Evolutionary conservation across 2,797 vertebrate genomes (phyloP).

Genomic region (Fratercula arctica): DNA sequence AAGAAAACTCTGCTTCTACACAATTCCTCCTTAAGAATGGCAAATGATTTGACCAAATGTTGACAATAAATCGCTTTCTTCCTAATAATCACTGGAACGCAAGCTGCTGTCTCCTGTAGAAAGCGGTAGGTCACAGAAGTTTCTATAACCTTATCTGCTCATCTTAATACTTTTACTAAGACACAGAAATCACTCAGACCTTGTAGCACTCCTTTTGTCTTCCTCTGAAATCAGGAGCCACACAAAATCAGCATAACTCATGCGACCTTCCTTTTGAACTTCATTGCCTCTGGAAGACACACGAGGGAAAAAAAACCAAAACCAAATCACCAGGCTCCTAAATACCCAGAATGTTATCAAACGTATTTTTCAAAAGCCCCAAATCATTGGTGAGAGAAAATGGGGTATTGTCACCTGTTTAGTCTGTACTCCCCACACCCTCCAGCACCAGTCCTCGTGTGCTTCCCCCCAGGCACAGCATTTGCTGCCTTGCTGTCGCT

Average conservation of each 20-base stretch:
- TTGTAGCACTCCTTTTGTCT: slow-evolving; percentile 96
- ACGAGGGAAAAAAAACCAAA: background rate
- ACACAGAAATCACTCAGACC: slow-evolving; percentile 76
- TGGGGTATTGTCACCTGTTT: background rate
- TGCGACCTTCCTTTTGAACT: slow-evolving; percentile 92
- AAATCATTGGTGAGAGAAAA: background rate
- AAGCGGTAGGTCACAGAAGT: background rate
- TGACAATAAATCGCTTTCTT: background rate
- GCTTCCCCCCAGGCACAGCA: background rate
- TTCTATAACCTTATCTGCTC: background rate
- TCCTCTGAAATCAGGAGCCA: slow-evolving; percentile 99
- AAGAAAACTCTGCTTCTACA: background rate
- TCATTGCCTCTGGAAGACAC: slow-evolving; percentile 87
- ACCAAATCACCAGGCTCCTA: background rate
- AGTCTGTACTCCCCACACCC: background rate
- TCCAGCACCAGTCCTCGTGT: background rate
- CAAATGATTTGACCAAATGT: background rate
- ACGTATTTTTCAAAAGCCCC: background rate
- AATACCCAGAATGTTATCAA: background rate
- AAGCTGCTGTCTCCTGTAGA: background rate
- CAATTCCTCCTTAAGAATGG: background rate
- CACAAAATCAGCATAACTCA: slow-evolving; percentile 98
- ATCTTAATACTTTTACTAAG: background rate
- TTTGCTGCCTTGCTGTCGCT: background rate
- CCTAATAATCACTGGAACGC: background rate